Conservation (phyloP, 2,797 vertebrate genomes). For the Yasuhikotakia modesta region DNA sequence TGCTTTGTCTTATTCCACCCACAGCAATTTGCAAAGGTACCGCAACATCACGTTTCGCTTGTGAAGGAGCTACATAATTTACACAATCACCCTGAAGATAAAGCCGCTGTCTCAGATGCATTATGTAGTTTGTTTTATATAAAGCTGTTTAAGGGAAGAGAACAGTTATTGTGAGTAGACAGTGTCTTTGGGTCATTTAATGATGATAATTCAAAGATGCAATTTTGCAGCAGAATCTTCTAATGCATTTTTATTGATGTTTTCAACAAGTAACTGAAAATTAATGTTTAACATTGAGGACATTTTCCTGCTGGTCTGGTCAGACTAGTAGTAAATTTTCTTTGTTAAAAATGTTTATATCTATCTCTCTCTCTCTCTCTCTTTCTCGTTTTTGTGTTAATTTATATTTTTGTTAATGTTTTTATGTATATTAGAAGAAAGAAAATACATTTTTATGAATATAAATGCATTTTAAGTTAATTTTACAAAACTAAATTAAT, state of each 20-base stretch:
- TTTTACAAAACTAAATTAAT: no score
- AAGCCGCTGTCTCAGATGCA: conserved; percentile 15
- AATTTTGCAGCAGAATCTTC: not conserved
- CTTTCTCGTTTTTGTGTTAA: conserved; percentile 51
- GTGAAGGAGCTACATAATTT: conserved; percentile 36
- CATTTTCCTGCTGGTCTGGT: not conserved
- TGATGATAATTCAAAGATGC: conserved; percentile 26
- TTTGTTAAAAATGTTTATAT: no score
- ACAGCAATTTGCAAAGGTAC: conserved; percentile 44
- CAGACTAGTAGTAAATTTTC: not conserved
- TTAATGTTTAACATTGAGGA: not conserved
- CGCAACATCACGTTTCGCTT: conserved; percentile 21
- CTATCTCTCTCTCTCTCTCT: no score
- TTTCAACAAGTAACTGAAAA: not conserved
- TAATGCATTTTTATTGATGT: conserved; percentile 1
- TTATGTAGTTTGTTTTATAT: conserved; percentile 23
- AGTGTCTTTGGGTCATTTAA: conserved; percentile 8
- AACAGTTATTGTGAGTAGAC: conserved; percentile 23
- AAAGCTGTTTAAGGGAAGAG: conserved; percentile 23
- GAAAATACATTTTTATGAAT: no score
- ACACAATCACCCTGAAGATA: conserved; percentile 33
- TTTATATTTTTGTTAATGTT: no score
- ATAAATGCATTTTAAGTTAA: no score
- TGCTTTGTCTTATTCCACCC: conserved; percentile 42
- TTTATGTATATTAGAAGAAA: no score